Percentiles rank a stretch among this genome's conserved stretches.
Conservation (phyloP, 2,888 invertebrate genomes). For the Ophonus ardosiacus region DNA sequence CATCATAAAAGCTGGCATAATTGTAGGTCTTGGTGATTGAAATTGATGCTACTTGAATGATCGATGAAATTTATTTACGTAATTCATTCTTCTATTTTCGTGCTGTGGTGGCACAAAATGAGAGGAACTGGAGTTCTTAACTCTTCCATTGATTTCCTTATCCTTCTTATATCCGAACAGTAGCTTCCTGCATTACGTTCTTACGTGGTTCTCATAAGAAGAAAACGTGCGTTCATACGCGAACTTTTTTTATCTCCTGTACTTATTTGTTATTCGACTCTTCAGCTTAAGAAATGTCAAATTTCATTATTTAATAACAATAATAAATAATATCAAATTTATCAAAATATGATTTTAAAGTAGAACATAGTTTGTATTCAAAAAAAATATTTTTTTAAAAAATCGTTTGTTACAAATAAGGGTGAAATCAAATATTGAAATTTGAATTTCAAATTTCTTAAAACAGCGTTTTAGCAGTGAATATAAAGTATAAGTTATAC, state of each 20-base stretch:
- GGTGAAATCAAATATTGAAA: too few species aligned
- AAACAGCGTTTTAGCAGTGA: too few species aligned
- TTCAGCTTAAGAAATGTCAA: too few species aligned
- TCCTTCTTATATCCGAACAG: constrained; percentile 40
- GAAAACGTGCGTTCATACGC: constrained; percentile 26
- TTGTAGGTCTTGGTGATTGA: constrained; percentile 1
- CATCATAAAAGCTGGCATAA: not conserved
- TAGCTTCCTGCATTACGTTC: constrained; percentile 22
- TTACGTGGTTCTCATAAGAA: constrained; percentile 33
- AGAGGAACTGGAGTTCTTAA: not conserved
- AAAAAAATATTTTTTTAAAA: too few species aligned
- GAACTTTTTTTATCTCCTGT: not conserved
- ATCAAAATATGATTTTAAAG: too few species aligned
- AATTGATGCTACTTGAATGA: constrained; percentile 28
- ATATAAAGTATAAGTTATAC: too few species aligned
- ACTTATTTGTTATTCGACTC: constrained; percentile 3
- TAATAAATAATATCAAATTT: too few species aligned
- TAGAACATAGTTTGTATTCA: too few species aligned
- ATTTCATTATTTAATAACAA: too few species aligned
- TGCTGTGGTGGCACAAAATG: constrained; percentile 11
- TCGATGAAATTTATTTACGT: constrained; percentile 20
- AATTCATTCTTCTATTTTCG: constrained; percentile 11
- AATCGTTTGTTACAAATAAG: too few species aligned
- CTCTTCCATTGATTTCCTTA: constrained; percentile 35
- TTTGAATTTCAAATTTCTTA: too few species aligned